Conservation (phyloP, 2,888 invertebrate genomes). For the Lasioglossum morio region DNA sequence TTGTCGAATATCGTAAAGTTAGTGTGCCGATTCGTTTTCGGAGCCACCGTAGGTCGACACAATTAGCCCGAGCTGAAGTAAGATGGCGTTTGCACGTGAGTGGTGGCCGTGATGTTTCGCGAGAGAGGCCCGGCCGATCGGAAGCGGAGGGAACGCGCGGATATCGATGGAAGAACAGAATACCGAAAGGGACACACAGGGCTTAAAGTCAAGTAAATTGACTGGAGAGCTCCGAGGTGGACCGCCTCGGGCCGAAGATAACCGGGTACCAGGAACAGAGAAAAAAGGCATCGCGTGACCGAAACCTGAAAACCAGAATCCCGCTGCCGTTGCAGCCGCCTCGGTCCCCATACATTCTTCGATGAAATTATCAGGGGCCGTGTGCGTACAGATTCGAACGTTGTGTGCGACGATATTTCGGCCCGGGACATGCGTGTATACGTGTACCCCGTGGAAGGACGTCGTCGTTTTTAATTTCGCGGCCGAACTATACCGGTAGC, state of each 20-base stretch:
- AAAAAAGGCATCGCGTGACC: conserved; percentile 78
- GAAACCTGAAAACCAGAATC: conserved; percentile 65
- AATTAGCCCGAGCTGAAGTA: neutral
- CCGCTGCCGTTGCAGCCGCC: conserved; percentile 40
- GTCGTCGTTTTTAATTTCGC: conserved; percentile 58
- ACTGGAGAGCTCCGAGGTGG: conserved; percentile 27
- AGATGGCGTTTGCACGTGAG: neutral
- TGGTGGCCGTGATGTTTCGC: neutral
- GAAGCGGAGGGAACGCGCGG: conserved; percentile 10
- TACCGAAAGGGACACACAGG: conserved; percentile 9
- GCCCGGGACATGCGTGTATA: neutral
- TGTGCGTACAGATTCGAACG: conserved; percentile 9
- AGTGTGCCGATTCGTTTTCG: neutral
- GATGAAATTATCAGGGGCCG: conserved; percentile 42
- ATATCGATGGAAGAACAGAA: neutral
- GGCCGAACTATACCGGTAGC: conserved; percentile 49
- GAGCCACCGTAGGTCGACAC: neutral
- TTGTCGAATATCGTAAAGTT: neutral
- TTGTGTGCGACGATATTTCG: conserved; percentile 11
- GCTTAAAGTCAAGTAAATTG: conserved; percentile 6
- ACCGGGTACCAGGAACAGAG: conserved; percentile 84
- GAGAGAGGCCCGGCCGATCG: conserved; percentile 19
- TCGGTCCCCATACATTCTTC: conserved; percentile 39
- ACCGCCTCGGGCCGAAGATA: conserved; percentile 81
- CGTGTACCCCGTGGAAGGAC: conserved; percentile 8